Evolutionary conservation across 2,797 vertebrate genomes (phyloP), one percentile per base, ranked within the genome.

Genomic region (Echeneis naucrates): DNA sequence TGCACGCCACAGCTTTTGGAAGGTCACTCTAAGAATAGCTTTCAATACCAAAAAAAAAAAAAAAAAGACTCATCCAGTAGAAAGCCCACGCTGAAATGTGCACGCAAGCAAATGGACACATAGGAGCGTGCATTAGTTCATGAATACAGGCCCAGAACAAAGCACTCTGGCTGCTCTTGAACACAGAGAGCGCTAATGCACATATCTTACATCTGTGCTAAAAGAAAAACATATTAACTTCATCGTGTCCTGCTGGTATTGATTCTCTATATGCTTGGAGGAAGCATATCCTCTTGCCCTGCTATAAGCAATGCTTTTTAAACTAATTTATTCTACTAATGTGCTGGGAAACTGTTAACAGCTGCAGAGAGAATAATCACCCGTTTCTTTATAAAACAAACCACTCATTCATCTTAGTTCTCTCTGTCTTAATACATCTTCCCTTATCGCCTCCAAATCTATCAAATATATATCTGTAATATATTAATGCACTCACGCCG

Each of bases 21-120:
- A 91, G 92, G 92, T 94, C 93, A 92, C 79, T 86, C 91, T 80
- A 89, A 91, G 89, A 93, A 94, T 93, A 94, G 88, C 80, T 80
- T 85, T 83, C 56, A 65, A 77, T 82, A 77, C 56, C 50, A 78
- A 59, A 75, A 71, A 75, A 77, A 56, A 50, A 50, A 64, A 75
- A 71, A 77, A 79, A 59, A 47, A 42, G 24, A 45, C 58, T 47
- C 58, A 8, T 75, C 51, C 71, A 75, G 64, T 23, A 48, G 44
- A 80, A 60, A 73, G 79, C 55, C 24, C 50, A 48, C 42, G 5
- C 63, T 67, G 45, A 73, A 80, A 84, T 80, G 82, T 80, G 82
- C 87, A 87, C 62, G 75, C 77, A 65, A n/a, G 75, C 81, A 85
- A 89, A 85, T 84, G 80, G 82, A 85, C 77, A 76, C 67, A 78